Percentiles rank a stretch among this genome's conserved stretches.
phyloP scores from a whole-genome alignment of 2,888 invertebrate species.

The Heteromurus nitidus region DNA sequence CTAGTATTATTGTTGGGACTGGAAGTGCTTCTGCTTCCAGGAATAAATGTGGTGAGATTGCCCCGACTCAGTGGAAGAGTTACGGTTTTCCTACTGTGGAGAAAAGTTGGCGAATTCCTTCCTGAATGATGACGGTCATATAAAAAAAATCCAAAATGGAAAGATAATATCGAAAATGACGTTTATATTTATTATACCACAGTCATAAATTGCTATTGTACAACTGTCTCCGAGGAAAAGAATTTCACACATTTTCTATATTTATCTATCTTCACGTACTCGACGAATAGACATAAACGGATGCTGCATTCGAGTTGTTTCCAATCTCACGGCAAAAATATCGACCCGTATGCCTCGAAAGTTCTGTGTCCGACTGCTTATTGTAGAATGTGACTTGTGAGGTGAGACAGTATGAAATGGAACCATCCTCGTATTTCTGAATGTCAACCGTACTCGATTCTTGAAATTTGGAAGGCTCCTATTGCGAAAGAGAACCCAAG shows the following conservation, averaged over 20 bases:
- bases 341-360: constrained; percentile 58
- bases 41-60: constrained; percentile 52
- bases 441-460: constrained; percentile 60
- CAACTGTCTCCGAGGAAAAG: too few relatives aligned
- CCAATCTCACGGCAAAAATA: constrained; percentile 64
- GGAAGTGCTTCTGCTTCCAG: background rate
- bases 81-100: constrained; percentile 58
- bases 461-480: constrained; percentile 66
- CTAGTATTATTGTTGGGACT: background rate
- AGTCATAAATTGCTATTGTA: too few relatives aligned
- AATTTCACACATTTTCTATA: too few relatives aligned
- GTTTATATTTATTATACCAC: too few relatives aligned
- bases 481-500: too few relatives aligned
- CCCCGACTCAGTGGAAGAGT: constrained; percentile 28
- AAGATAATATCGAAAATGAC: background rate
- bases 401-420: constrained; percentile 55
- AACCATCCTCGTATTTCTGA: constrained; percentile 53
- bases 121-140: constrained; percentile 32
- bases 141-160: background rate
- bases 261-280: constrained; percentile 47
- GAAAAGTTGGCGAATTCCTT: constrained; percentile 54
- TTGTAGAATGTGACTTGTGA: constrained; percentile 58
- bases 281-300: constrained; percentile 57
- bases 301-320: constrained; percentile 36
- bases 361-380: constrained; percentile 60